Conservation (phyloP, 2,113 vertebrate species). For the Aix galericulata region DNA sequence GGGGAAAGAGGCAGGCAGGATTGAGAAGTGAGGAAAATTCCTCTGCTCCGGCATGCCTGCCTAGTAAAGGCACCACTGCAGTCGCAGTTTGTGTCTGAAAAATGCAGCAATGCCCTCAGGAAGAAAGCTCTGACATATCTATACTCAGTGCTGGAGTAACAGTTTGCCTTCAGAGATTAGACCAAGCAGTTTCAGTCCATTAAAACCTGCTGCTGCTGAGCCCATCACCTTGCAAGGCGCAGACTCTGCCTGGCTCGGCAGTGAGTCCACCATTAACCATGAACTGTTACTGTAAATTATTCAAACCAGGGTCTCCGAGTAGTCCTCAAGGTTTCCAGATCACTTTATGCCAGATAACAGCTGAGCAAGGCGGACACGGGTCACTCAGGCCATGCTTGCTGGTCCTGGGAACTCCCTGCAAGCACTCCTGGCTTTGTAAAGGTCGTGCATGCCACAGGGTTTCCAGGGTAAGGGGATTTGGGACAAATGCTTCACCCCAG, state of each 20-base stretch:
- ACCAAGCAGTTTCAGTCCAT: not conserved
- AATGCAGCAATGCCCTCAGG: not conserved
- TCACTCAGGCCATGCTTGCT: fast-evolving
- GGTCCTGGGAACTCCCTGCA: not conserved
- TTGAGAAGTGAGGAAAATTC: not conserved
- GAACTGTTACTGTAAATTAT: not conserved
- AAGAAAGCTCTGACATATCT: not conserved
- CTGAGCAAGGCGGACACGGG: fast-evolving
- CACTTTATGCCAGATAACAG: too few relatives aligned
- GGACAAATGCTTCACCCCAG: not conserved
- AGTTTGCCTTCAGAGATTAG: not conserved
- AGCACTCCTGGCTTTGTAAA: fast-evolving
- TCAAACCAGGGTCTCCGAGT: fast-evolving
- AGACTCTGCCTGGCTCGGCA: not conserved
- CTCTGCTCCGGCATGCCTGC: fast-evolving
- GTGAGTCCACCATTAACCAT: too few relatives aligned
- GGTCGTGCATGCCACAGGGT: fast-evolving
- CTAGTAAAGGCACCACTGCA: not conserved
- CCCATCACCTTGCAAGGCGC: not conserved
- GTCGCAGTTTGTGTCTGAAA: not conserved
- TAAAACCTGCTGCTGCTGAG: not conserved
- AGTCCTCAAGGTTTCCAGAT: not conserved
- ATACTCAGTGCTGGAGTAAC: not conserved
- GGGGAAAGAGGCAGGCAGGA: not conserved
- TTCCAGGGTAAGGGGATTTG: not conserved